Evolutionary conservation across 2,888 invertebrate genomes (phyloP).

Genomic region (Lasioglossum pauxillum): DNA sequence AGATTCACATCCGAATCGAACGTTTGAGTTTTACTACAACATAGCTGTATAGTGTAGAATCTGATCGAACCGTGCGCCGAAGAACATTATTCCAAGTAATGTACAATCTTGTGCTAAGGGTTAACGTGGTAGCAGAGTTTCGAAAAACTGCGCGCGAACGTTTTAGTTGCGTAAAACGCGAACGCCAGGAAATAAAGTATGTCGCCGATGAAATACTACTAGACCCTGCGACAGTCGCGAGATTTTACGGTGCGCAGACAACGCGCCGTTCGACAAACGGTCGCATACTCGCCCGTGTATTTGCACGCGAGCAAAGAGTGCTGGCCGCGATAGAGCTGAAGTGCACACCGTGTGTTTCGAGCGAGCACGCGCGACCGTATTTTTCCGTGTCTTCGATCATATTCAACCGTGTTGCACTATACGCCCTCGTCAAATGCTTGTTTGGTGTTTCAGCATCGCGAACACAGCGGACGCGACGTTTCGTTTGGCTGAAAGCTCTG

Average conservation of each 20-base stretch:
- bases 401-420: slow-evolving; percentile 25
- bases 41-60: too few relatives aligned
- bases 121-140: neutral
- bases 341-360: neutral
- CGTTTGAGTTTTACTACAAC: too few relatives aligned
- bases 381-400: slow-evolving; percentile 42
- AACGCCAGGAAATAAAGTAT: slow-evolving; percentile 44
- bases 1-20: too few relatives aligned
- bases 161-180: slow-evolving; percentile 23
- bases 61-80: too few relatives aligned
- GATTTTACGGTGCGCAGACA: slow-evolving; percentile 56
- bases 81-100: too few relatives aligned
- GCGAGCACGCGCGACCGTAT: neutral
- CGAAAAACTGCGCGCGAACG: neutral
- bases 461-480: neutral
- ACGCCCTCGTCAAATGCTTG: slow-evolving; percentile 6
- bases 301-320: slow-evolving; percentile 30
- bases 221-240: slow-evolving; percentile 38
- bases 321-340: slow-evolving; percentile 24
- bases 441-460: slow-evolving; percentile 7
- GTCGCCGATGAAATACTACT: slow-evolving; percentile 51
- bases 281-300: neutral
- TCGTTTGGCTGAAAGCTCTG: neutral
- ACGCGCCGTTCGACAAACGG: slow-evolving; percentile 27
- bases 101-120: too few relatives aligned